These are phyloP conservation scores for Anabacerthia variegaticeps DNA, from an alignment of 2,797 vertebrate species.

Conservation along the genomic window DNA sequence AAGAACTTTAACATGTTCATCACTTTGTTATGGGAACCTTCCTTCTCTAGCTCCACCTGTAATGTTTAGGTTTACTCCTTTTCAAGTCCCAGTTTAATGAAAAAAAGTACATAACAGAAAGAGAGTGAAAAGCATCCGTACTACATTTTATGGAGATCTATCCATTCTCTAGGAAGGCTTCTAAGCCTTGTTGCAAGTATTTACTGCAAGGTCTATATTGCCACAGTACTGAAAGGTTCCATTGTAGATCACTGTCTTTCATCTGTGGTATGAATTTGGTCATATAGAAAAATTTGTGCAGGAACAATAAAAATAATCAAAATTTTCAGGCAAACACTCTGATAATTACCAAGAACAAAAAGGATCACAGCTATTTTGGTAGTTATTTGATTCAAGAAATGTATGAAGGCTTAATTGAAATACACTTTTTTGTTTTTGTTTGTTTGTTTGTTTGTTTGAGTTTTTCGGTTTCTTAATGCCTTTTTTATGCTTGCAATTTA, in stretches of 20 bases:
- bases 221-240: not conserved
- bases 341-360: not conserved
- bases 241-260: not conserved
- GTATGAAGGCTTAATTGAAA: not conserved
- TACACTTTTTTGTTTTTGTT: too few species aligned
- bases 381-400: not conserved
- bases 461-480: not conserved
- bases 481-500: not conserved
- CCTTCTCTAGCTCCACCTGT: not conserved
- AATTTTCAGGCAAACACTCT: not conserved
- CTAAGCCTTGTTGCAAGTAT: not conserved
- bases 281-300: not conserved
- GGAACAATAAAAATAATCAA: not conserved
- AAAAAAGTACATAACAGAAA: not conserved
- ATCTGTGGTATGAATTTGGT: not conserved
- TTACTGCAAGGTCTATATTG: not conserved
- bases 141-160: not conserved
- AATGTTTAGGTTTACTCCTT: not conserved
- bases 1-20: not conserved
- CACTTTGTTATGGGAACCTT: not conserved
- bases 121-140: not conserved
- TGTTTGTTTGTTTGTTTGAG: too few species aligned
- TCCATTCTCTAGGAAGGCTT: not conserved
- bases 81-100: not conserved
- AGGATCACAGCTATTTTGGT: not conserved